Conservation (phyloP, 1,140 invertebrate genomes). For the Penaeus vannamei region DNA sequence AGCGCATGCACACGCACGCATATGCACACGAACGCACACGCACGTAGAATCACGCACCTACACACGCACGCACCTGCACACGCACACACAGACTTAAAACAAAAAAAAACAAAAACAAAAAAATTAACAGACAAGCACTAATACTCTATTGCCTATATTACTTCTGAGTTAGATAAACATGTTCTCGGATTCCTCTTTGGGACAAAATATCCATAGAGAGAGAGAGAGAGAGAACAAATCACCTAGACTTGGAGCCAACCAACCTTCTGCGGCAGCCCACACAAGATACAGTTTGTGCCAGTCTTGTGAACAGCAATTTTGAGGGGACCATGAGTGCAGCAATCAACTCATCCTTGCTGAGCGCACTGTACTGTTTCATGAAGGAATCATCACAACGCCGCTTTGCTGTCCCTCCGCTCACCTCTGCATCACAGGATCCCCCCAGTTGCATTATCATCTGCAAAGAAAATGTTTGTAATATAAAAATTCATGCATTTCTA, state of each 20-base stretch:
- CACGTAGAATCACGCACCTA: neutral
- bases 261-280: conserved; percentile 58
- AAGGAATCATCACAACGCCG: conserved; percentile 55
- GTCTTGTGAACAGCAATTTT: conserved; percentile 48
- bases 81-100: neutral
- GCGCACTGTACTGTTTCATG: conserved; percentile 29
- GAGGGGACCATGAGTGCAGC: conserved; percentile 55
- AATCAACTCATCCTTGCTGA: conserved; percentile 53
- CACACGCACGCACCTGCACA: neutral
- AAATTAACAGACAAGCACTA: neutral
- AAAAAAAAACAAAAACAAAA: too few species aligned
- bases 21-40: neutral
- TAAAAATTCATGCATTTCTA: neutral
- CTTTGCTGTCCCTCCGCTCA: conserved; percentile 33
- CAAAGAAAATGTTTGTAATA: neutral
- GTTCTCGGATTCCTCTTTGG: too few species aligned
- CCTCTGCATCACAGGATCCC: conserved; percentile 48
- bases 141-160: neutral
- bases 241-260: neutral
- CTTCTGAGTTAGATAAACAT: neutral
- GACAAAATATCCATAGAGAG: neutral
- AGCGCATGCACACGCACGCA: neutral
- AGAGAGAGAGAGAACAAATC: neutral
- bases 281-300: conserved; percentile 56
- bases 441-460: conserved; percentile 64